These are phyloP conservation scores for Noctilio leporinus DNA, from an alignment of 2,113 vertebrate species.

Conservation along the genomic window DNA sequence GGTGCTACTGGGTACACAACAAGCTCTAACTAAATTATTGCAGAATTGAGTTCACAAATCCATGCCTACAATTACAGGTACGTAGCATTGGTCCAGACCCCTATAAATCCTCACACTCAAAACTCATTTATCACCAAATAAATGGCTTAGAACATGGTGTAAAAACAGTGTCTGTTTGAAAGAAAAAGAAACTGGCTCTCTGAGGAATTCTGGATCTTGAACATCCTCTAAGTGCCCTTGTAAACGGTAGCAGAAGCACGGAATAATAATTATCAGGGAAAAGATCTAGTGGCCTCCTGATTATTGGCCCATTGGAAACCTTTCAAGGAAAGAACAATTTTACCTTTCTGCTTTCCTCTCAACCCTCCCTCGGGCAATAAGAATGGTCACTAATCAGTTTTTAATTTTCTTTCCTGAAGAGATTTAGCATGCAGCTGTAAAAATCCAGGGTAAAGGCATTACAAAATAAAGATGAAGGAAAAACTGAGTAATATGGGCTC, in stretches of 20 bases:
- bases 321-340: constrained; percentile 26
- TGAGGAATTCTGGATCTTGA: constrained; percentile 12
- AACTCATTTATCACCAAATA: constrained; percentile 37
- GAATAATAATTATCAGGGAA: not conserved
- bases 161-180: not conserved
- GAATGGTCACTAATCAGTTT: constrained; percentile 39
- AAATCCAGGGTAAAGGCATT: not conserved
- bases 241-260: constrained; percentile 15
- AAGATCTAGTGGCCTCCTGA: constrained; percentile 38
- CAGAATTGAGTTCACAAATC: not conserved
- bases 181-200: not conserved
- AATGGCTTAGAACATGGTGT: not conserved
- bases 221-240: not conserved
- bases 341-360: not conserved
- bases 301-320: not conserved
- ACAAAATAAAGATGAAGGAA: not conserved
- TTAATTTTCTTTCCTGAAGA: constrained; percentile 47
- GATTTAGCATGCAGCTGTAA: not conserved
- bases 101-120: not conserved
- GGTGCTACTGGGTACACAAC: not conserved
- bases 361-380: not conserved
- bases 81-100: not conserved
- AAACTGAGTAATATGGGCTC: not conserved
- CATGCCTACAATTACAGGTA: not conserved
- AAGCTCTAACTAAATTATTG: not conserved